Evolutionary conservation across 2,113 vertebrate genomes (phyloP).

Genomic region (Colaptes auratus): DNA sequence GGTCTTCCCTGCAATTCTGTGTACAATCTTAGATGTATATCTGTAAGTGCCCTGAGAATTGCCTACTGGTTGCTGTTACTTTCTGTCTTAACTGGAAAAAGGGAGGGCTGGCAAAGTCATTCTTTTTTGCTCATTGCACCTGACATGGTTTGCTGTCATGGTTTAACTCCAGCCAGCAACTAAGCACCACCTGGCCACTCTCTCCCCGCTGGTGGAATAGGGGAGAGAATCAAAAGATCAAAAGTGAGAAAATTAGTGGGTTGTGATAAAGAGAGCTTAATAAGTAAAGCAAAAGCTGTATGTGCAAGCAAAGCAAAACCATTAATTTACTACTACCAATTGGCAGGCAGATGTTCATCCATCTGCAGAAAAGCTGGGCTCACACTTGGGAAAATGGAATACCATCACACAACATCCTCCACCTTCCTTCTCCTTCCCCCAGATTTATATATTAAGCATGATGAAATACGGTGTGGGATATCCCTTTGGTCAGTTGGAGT

Average conservation of each 20-base stretch:
- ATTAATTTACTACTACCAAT: neutral
- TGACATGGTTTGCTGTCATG: neutral
- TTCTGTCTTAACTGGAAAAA: neutral
- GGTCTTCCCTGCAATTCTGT: neutral
- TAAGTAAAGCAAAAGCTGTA: no score
- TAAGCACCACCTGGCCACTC: no score
- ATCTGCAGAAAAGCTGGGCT: neutral
- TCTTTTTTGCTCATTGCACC: neutral
- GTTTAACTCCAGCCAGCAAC: neutral
- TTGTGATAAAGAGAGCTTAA: no score
- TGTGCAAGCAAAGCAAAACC: neutral
- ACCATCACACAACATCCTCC: no score
- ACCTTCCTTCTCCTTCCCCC: neutral
- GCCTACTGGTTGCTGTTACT: neutral
- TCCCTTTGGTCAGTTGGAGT: no score
- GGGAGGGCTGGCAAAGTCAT: neutral
- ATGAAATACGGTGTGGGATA: no score
- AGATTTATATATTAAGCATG: no score
- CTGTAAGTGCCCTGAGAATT: neutral
- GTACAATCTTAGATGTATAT: rapidly evolving
- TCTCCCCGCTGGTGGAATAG: no score
- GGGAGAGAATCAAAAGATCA: no score
- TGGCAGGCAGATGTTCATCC: neutral
- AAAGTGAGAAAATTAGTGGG: no score
- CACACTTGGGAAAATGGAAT: neutral